Evolutionary conservation across 2,888 invertebrate species (phyloP), one percentile per base, ranked within the genome.

Genomic region (Thymelicus sylvestris): DNA sequence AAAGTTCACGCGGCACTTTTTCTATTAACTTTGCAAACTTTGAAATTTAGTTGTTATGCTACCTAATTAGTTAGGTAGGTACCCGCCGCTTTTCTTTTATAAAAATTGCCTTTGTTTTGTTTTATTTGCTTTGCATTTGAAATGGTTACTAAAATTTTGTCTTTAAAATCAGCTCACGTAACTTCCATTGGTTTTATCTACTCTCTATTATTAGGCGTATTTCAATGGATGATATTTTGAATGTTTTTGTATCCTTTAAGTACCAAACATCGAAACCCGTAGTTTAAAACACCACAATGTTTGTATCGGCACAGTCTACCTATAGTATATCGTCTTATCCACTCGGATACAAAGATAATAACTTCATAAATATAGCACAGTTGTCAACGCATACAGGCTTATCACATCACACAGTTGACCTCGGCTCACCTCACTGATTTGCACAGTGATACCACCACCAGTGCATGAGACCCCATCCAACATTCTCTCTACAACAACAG

Each of bases 391-490:
- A 82, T 81, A 77, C 74, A 70, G 61, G 69, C 76, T 86, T 88
- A 86, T 85, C 86, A 59, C 47, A 79, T 82, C 81, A 77, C 78
- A 79, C 81, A 81, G 74, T 76, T 86, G 87, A 90, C 89, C 88
- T 82, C 71, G 70, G 76, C 74, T 81, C 83, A 88, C 87, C 91
- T 88, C 79, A 86, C 87, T 89, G 90, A 91, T 91, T 88, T 87
- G 88, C 86, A 85, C 82, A 83, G 73, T 74, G 87, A 87, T 88
- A 83, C 59, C 15, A 72, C 60, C 24, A 76, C 88, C 84, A 86
- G 61, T 73, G 64, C 76, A 75, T 66, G 31, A 79, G 86, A 86
- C 69, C 85, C 66, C 38, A 76, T 67, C 75, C 55, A 72, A 73
- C 71, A 68, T 15, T 57, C 38, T 6, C n/a, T n/a, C n/a, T n/a